Evolutionary conservation across 2,797 vertebrate species (phyloP), one percentile per base, ranked within the genome.

Genomic region (Notolabrus celidotus): DNA sequence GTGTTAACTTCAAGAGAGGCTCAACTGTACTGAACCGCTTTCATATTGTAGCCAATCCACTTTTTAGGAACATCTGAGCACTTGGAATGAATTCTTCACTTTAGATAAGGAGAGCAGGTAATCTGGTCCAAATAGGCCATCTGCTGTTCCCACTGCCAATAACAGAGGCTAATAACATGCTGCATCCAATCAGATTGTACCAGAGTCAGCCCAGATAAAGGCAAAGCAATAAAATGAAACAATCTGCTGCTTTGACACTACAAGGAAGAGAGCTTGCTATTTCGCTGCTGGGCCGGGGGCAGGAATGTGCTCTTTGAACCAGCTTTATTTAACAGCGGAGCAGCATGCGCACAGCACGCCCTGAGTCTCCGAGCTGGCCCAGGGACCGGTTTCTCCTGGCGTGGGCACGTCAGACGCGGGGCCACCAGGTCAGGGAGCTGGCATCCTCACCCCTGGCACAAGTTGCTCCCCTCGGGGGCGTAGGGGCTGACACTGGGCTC

Each of bases 391-490:
- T 82, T 79, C 79, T 88, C 68, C 86, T 86, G 86, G 83, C 85
- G 80, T 81, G 86, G 85, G 88, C 85, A 89, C 78, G 70, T 93
- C 89, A 92, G 87, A 89, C 84, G 77, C 64, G 61, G 85, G 90
- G 88, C 92, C 91, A 88, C 80, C 74, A 69, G 89, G 90, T 92
- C 91, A 91, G 84, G 65, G 84, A 92, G 88, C 90, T 94, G 93
- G 93, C 93, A 94, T 90, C 89, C 88, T 86, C 88, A 87, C 84
- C 93, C 86, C 91, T 94, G 94, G 94, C 93, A 94, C 92, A 92
- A 92, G 90, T 74, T 66, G 82, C 77, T 87, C 86, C 87, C 92
- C 85, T 93, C 54, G 85, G 90, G 87, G 88, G 89, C 87, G 80
- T 79, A 87, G 87, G 88, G 87, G 87, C 85, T 89, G 92, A 92